Evolutionary conservation across 2,797 vertebrate genomes (phyloP).

Genomic region (Lophius americanus): DNA sequence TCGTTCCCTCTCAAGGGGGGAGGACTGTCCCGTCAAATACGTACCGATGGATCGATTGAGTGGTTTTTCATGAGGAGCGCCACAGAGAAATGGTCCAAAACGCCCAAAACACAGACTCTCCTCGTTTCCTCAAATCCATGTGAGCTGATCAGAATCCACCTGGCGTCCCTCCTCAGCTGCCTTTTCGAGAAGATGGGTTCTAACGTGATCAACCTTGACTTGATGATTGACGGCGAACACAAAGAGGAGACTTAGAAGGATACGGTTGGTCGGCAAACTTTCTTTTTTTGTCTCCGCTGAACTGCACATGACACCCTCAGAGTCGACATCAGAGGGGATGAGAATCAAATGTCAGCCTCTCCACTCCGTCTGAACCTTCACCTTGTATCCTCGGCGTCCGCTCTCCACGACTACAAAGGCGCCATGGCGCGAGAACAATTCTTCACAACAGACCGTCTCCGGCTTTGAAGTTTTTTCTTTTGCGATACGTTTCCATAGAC

Average conservation of each 20-base stretch:
- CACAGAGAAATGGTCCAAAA: slow-evolving; percentile 25
- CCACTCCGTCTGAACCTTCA: slow-evolving; percentile 42
- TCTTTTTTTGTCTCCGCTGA: slow-evolving; percentile 7
- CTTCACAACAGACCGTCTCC: slow-evolving; percentile 32
- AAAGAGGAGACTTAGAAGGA: background rate
- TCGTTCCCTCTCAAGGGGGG: slow-evolving; percentile 27
- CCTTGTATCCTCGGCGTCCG: slow-evolving; percentile 35
- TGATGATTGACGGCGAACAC: slow-evolving; percentile 1
- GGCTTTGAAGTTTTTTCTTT: slow-evolving; percentile 7
- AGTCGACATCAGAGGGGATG: slow-evolving; percentile 49
- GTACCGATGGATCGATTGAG: slow-evolving; percentile 44
- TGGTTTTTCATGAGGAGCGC: slow-evolving; percentile 31
- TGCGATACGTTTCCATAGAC: no score
- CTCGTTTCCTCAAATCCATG: slow-evolving; percentile 7
- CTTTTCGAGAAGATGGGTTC: background rate
- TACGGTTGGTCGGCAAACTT: slow-evolving; percentile 2
- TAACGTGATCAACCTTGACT: background rate
- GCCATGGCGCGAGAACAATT: slow-evolving; percentile 26
- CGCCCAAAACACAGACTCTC: slow-evolving; percentile 22
- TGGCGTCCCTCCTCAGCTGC: background rate
- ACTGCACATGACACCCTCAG: slow-evolving; percentile 42
- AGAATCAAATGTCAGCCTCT: slow-evolving; percentile 62
- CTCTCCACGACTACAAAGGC: slow-evolving; percentile 53
- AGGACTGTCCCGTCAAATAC: slow-evolving; percentile 31
- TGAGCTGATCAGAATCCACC: slow-evolving; percentile 44